Conservation (phyloP, 2,888 invertebrate genomes). For the Alloscopus bannaensis region DNA sequence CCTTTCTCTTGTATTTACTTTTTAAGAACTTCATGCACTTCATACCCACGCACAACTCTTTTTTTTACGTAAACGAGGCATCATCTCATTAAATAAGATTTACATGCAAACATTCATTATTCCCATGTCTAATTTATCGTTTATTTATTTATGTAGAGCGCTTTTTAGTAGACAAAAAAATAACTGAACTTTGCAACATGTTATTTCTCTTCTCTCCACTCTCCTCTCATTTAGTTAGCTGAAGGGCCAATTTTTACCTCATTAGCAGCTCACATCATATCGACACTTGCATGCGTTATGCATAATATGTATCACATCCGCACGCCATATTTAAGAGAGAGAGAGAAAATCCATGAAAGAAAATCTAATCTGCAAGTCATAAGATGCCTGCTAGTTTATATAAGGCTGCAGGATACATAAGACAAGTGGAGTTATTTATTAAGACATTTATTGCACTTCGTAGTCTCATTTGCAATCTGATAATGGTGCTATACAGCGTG, state of each 20-base stretch:
- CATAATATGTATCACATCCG: neutral
- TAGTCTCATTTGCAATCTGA: conserved; percentile 64
- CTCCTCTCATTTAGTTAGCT: conserved; percentile 48
- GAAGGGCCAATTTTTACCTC: conserved; percentile 61
- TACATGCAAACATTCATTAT: conserved; percentile 49
- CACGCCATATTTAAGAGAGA: neutral
- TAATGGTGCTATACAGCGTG: too few relatives aligned
- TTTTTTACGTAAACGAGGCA: conserved; percentile 6
- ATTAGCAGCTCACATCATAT: conserved; percentile 46
- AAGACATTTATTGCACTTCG: conserved; percentile 64
- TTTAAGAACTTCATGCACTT: conserved; percentile 2
- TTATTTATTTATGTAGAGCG: conserved; percentile 61
- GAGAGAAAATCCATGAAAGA: conserved; percentile 15
- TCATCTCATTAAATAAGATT: conserved; percentile 62
- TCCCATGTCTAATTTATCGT: conserved; percentile 53
- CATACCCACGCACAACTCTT: too few relatives aligned
- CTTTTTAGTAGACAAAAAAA: neutral
- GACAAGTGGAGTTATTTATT: conserved; percentile 62
- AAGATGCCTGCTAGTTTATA: conserved; percentile 12
- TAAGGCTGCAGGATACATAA: conserved; percentile 30
- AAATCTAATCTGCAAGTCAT: too few relatives aligned
- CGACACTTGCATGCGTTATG: conserved; percentile 10
- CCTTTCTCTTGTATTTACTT: neutral
- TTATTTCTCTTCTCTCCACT: neutral
- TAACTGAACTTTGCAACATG: neutral